Percentiles rank a stretch among this genome's conserved stretches.
Conservation (phyloP, 1,140 invertebrate genomes). For the Globodera rostochiensis region DNA sequence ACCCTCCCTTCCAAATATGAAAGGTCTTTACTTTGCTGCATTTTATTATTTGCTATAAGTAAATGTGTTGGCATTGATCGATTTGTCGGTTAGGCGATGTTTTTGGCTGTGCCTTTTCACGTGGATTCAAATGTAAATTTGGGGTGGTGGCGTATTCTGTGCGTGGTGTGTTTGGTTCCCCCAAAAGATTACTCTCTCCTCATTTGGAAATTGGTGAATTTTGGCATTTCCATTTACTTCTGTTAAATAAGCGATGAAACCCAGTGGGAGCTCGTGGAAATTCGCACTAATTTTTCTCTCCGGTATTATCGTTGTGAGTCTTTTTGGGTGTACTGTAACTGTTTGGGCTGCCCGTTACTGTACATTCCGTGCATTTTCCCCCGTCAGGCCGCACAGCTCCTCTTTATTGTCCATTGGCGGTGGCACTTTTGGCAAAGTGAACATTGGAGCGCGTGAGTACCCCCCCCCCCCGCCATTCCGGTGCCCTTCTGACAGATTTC, state of each 20-base stretch:
- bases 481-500: background rate
- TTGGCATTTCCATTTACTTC: too few relatives aligned
- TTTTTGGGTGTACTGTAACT: background rate
- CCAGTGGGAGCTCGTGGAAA: conserved; percentile 23
- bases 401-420: conserved; percentile 22
- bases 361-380: background rate
- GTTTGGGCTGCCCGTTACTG: background rate
- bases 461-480: background rate
- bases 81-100: too few relatives aligned
- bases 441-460: background rate
- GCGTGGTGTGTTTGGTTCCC: too few relatives aligned
- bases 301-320: conserved; percentile 26
- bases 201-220: background rate
- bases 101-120: too few relatives aligned
- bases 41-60: too few relatives aligned
- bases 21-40: too few relatives aligned
- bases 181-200: background rate
- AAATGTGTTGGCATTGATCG: too few relatives aligned
- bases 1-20: too few relatives aligned
- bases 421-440: conserved; percentile 21
- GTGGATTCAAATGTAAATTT: too few relatives aligned
- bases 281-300: conserved; percentile 24
- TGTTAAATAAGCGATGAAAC: conserved; percentile 9
- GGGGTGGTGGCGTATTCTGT: too few relatives aligned
- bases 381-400: conserved; percentile 17